Evolutionary conservation across 2,888 invertebrate species (phyloP).

Genomic region (Tillus elongatus): DNA sequence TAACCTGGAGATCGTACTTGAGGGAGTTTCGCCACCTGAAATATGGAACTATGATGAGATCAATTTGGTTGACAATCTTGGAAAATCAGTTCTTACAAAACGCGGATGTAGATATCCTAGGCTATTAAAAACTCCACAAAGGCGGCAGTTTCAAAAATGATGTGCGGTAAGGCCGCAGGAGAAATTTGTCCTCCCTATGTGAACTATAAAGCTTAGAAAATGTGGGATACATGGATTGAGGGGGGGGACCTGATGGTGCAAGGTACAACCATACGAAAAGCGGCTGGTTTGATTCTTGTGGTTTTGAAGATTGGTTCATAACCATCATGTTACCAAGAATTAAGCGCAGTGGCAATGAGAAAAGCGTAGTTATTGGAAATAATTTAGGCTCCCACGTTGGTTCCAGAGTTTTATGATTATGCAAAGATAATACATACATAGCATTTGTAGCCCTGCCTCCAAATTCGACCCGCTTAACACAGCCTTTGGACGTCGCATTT

Average conservation of each 20-base stretch:
- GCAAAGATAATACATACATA: constrained; percentile 17
- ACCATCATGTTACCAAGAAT: constrained; percentile 18
- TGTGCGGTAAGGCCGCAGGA: too few species aligned
- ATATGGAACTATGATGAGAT: constrained; percentile 9
- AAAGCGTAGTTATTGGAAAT: too few species aligned
- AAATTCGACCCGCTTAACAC: constrained; percentile 20
- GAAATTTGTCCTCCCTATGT: too few species aligned
- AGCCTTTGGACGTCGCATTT: constrained; percentile 33
- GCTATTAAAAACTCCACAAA: constrained; percentile 25
- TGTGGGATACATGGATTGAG: constrained; percentile 36
- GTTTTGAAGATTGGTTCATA: constrained; percentile 30
- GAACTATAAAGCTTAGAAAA: too few species aligned
- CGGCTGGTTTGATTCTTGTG: constrained; percentile 22
- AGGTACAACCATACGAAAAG: constrained; percentile 29
- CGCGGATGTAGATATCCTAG: constrained; percentile 23
- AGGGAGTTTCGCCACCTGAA: neutral
- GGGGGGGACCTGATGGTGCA: constrained; percentile 24
- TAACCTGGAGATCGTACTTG: too few species aligned
- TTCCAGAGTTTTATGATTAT: constrained; percentile 16
- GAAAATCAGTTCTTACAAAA: too few species aligned
- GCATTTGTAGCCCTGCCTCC: constrained; percentile 12
- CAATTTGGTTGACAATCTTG: neutral
- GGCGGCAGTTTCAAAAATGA: constrained; percentile 19
- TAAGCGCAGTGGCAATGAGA: constrained; percentile 19
- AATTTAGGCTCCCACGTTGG: constrained; percentile 24